Conservation (phyloP, 2,797 vertebrate species). For the Muscicapa comitata region DNA sequence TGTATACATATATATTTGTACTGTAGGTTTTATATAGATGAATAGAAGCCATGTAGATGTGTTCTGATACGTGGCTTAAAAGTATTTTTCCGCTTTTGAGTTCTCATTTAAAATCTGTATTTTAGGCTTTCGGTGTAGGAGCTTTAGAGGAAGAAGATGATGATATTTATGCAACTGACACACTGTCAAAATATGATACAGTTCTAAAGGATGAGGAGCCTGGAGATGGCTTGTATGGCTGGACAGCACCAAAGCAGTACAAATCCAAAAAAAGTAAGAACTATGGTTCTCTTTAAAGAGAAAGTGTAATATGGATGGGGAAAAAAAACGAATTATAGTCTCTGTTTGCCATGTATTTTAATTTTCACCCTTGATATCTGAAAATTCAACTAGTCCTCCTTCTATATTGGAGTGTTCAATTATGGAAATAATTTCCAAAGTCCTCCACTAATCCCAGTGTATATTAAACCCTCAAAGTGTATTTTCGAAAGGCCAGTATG, state of each 20-base stretch:
- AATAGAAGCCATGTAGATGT: not conserved
- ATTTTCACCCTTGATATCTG: not conserved
- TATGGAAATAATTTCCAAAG: not conserved
- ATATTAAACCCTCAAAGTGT: not conserved
- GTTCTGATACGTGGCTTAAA: not conserved
- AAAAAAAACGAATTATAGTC: rapidly evolving
- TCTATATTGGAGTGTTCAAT: not conserved
- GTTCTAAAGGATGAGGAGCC: slow-evolving; percentile 89
- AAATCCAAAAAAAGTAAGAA: slow-evolving; percentile 76
- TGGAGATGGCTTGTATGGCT: slow-evolving; percentile 91
- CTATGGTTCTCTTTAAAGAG: not conserved
- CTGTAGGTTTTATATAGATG: not conserved
- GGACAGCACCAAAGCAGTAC: slow-evolving; percentile 92
- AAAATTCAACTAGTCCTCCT: not conserved
- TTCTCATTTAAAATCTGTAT: not conserved
- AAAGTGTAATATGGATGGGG: rapidly evolving
- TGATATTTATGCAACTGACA: slow-evolving; percentile 91
- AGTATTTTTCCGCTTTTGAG: not conserved
- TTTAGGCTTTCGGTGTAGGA: slow-evolving; percentile 92
- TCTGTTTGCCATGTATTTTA: not conserved
- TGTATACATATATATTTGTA: not conserved
- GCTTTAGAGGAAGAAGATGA: slow-evolving; percentile 93
- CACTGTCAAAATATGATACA: slow-evolving; percentile 87
- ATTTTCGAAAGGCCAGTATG: not conserved
- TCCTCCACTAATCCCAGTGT: not conserved